Evolutionary conservation across 2,888 invertebrate species (phyloP).

Genomic region (Julus scanicus): DNA sequence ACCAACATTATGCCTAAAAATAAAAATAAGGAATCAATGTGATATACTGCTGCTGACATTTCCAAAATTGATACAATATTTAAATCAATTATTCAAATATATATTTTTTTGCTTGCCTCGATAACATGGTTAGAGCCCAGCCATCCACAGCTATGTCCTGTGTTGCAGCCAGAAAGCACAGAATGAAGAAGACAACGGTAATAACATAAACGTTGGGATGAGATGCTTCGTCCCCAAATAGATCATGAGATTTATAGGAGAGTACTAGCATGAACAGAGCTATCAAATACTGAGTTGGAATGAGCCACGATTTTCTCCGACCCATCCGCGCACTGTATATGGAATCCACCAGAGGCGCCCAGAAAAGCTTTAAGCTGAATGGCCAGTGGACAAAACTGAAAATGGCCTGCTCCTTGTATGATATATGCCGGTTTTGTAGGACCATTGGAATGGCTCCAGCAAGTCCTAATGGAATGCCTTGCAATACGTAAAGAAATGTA

Average conservation of each 20-base stretch:
- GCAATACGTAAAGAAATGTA: conserved; percentile 87
- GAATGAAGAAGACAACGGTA: conserved; percentile 85
- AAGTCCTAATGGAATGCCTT: conserved; percentile 92
- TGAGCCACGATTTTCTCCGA: conserved; percentile 87
- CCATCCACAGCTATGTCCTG: conserved; percentile 99
- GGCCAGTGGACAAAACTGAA: conserved; percentile 81
- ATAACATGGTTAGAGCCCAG: conserved; percentile 99
- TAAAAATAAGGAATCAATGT: conserved; percentile 52
- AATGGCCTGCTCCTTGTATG: conserved; percentile 88
- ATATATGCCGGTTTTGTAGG: conserved; percentile 84
- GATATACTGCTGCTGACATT: neutral
- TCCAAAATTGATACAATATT: neutral
- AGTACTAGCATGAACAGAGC: conserved; percentile 90
- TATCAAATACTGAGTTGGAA: conserved; percentile 90
- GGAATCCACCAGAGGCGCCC: conserved; percentile 99
- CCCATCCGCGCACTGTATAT: conserved; percentile 86
- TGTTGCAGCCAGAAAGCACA: conserved; percentile 97
- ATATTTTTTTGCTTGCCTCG: conserved; percentile 79
- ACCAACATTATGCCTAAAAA: conserved; percentile 87
- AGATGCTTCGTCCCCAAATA: conserved; percentile 75
- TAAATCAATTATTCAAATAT: too few relatives aligned
- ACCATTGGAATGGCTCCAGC: conserved; percentile 96
- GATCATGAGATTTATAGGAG: conserved; percentile 78
- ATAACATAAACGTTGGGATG: conserved; percentile 79
- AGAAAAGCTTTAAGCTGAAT: conserved; percentile 86